These are phyloP conservation scores for Melanocharis versteri DNA, from an alignment of 2,113 vertebrate species.

Conservation along the genomic window DNA sequence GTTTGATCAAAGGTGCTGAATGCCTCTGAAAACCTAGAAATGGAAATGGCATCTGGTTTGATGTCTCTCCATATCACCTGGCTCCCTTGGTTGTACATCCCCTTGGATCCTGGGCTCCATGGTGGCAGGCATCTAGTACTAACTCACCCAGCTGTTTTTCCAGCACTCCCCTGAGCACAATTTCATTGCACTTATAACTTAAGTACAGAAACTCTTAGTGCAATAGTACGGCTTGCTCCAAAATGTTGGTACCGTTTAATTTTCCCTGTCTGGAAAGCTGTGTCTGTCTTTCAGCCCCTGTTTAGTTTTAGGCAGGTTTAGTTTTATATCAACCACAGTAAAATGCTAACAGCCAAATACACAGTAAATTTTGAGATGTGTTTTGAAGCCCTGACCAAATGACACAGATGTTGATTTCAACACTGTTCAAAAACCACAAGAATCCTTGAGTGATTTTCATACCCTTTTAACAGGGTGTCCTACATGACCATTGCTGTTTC, in stretches of 20 bases:
- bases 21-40: neutral
- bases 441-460: neutral
- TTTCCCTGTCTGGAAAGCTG: neutral
- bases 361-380: neutral
- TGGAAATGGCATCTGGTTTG: neutral
- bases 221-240: neutral
- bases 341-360: neutral
- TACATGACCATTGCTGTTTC: neutral
- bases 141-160: rapidly evolving
- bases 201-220: neutral
- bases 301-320: neutral
- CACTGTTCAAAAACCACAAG: neutral
- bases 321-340: rapidly evolving
- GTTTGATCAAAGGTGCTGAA: neutral
- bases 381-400: neutral
- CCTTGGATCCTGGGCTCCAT: neutral
- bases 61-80: neutral
- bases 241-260: rapidly evolving
- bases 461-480: neutral
- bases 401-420: neutral
- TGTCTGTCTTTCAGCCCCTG: neutral
- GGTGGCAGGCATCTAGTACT: neutral
- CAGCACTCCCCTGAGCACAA: neutral
- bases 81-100: neutral
- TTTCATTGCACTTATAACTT: neutral